phyloP scores from a whole-genome alignment of 2,888 invertebrate species.

The Cyaniris semiargus region DNA sequence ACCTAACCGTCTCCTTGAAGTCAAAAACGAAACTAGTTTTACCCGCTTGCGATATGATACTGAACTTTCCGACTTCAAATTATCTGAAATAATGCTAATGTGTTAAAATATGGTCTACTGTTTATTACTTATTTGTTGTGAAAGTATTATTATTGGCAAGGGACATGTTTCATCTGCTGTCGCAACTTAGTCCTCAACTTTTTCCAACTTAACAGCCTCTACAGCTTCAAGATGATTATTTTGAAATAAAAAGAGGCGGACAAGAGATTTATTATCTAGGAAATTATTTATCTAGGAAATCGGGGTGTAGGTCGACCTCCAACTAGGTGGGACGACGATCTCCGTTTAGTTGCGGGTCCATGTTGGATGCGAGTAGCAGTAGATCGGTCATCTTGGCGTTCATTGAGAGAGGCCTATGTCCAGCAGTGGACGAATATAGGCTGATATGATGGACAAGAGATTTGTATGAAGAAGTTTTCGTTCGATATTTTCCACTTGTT shows the following conservation, averaged over 20 bases:
- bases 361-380: no score
- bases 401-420: no score
- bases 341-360: no score
- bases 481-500: conserved; percentile 51
- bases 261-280: conserved; percentile 51
- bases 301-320: no score
- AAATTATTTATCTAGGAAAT: no score
- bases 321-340: no score
- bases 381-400: no score
- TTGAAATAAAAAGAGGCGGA: conserved; percentile 45
- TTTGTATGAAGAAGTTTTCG: conserved; percentile 52
- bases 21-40: no score
- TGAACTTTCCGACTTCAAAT: neutral
- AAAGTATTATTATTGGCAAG: conserved; percentile 32
- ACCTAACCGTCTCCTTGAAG: no score
- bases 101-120: neutral
- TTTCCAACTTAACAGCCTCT: conserved; percentile 41
- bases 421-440: no score
- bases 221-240: conserved; percentile 45
- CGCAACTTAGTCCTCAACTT: conserved; percentile 41
- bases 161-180: conserved; percentile 39
- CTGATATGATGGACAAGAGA: conserved; percentile 48
- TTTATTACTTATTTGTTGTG: neutral
- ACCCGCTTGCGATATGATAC: neutral
- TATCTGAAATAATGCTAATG: neutral